phyloP scores from a whole-genome alignment of 2,888 invertebrate species.

The Zele albiditarsus region DNA sequence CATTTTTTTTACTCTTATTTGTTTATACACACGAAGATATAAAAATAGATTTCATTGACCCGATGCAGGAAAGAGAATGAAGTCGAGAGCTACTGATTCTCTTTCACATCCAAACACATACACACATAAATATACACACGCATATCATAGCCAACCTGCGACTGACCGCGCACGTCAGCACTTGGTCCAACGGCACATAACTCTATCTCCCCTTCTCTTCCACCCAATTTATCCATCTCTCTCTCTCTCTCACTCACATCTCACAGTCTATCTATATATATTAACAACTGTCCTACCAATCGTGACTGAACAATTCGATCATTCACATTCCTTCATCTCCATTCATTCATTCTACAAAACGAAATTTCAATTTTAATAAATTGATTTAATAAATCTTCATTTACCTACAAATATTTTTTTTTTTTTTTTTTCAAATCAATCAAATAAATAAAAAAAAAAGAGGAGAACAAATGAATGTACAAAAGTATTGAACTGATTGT shows the following conservation, averaged over 20 bases:
- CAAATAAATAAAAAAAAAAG: not conserved
- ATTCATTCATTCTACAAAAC: slow-evolving; percentile 12
- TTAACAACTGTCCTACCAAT: not conserved
- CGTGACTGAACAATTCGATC: slow-evolving; percentile 37
- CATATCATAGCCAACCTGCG: not conserved
- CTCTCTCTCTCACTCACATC: slow-evolving; percentile 57
- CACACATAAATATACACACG: not conserved
- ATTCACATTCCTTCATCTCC: slow-evolving; percentile 27
- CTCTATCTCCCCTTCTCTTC: slow-evolving; percentile 65
- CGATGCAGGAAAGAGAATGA: not conserved
- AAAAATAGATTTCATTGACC: slow-evolving; percentile 11
- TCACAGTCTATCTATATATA: no score
- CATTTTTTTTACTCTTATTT: no score
- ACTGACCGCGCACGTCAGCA: slow-evolving; percentile 1
- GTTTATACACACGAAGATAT: not conserved
- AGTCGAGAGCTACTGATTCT: not conserved
- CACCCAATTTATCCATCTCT: slow-evolving; percentile 63
- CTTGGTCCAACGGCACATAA: slow-evolving; percentile 57
- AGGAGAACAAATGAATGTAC: not conserved
- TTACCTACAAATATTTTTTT: no score
- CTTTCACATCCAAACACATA: not conserved
- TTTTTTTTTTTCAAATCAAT: no score
- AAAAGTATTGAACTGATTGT: not conserved
- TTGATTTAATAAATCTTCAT: no score
- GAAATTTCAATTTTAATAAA: no score